A percentile compares a stretch with the other conserved stretches of the same genome.
These are phyloP conservation scores for Anoplopoma fimbria DNA, from an alignment of 2,113 vertebrate genomes.

Conservation along the genomic window DNA sequence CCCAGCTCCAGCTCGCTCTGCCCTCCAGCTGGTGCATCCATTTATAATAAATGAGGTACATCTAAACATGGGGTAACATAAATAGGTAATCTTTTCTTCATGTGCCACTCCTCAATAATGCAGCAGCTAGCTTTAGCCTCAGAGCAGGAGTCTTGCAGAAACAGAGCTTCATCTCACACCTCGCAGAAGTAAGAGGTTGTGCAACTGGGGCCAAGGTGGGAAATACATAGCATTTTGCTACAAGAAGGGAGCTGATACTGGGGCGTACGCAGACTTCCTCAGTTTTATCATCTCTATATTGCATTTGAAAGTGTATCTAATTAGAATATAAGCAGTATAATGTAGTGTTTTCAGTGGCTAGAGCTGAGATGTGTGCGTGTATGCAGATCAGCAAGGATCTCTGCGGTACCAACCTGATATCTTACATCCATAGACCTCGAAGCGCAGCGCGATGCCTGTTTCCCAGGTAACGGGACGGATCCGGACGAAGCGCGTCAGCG, in stretches of 20 bases:
- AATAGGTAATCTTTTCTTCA: slow-evolving; percentile 74
- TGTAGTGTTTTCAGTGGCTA: background rate
- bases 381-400: slow-evolving; percentile 23
- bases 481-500: slow-evolving; percentile 92
- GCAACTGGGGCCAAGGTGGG: slow-evolving; percentile 12
- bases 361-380: background rate
- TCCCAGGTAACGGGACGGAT: slow-evolving; percentile 94
- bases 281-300: slow-evolving; percentile 16
- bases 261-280: background rate
- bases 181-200: slow-evolving; percentile 37
- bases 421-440: slow-evolving; percentile 98
- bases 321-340: background rate
- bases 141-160: slow-evolving; percentile 30
- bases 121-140: slow-evolving; percentile 46
- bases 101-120: slow-evolving; percentile 72
- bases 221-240: slow-evolving; percentile 13
- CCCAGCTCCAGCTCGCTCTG: slow-evolving; percentile 40
- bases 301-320: background rate
- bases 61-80: slow-evolving; percentile 79
- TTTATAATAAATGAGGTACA: slow-evolving; percentile 82
- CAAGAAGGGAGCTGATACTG: background rate
- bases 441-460: slow-evolving; percentile 94
- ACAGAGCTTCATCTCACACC: slow-evolving; percentile 33
- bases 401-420: slow-evolving; percentile 89
- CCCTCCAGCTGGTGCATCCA: slow-evolving; percentile 70